Conservation (phyloP, 1,140 invertebrate genomes). For the Lerema accius region DNA sequence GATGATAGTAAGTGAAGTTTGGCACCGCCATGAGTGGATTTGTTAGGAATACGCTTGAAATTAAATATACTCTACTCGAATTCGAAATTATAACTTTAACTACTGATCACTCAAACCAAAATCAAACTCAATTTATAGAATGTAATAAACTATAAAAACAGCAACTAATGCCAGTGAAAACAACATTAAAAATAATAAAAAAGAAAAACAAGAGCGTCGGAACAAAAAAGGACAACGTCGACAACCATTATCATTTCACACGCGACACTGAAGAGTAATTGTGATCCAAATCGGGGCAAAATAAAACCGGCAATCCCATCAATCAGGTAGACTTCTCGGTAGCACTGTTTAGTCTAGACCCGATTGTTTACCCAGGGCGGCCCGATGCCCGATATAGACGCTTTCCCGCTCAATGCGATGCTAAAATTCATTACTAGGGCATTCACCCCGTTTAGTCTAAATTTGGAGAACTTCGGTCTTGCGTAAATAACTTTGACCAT, state of each 20-base stretch:
- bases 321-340: conserved; percentile 27
- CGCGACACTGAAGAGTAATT: neutral
- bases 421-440: conserved; percentile 33
- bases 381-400: conserved; percentile 30
- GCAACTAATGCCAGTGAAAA: too few species aligned
- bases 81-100: too few species aligned
- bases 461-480: conserved; percentile 15
- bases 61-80: too few species aligned
- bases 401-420: conserved; percentile 21
- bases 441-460: conserved; percentile 25
- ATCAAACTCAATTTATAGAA: too few species aligned
- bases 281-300: neutral
- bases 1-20: too few species aligned
- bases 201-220: too few species aligned
- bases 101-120: too few species aligned
- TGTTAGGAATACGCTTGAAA: too few species aligned
- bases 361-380: conserved; percentile 29
- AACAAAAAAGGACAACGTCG: too few species aligned
- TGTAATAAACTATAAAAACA: too few species aligned
- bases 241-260: neutral
- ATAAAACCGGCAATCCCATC: conserved; percentile 11
- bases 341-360: conserved; percentile 32
- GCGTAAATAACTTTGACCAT: conserved; percentile 1
- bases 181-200: too few species aligned
- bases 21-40: too few species aligned